Base-by-base conservation (phyloP, 2,888 invertebrate genomes). In the Caenorhabditis doughertyi region DNA sequence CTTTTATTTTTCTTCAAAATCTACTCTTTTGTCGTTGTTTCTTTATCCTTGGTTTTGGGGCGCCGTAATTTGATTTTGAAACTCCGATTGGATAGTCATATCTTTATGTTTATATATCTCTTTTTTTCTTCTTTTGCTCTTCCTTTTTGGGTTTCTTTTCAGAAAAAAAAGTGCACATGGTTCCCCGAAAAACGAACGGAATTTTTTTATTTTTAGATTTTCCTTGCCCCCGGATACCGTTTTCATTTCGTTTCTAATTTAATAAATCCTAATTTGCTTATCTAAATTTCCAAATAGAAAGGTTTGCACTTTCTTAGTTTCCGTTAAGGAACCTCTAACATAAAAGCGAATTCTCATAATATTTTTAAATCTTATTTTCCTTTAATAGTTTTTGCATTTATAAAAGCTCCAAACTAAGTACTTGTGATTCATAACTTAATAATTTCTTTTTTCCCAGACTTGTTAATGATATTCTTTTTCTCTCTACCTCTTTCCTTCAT, bases 1-100 rank as follows among this genome's bases (percentile, higher is more conserved):
- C 44, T 44, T 62, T 62, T 56, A 21, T 11, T 21, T 62, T 16
- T 44, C 44, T 18, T 18, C 3, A 47, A 27, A 44, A 64, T 32
- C n/a, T 18, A 47, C 7, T 44, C 18, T 60, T 29, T 47, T 27
- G 2, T 32, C 18, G n/a, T 47, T 62, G 16, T 49, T 64, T 49
- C 49, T 64, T 65, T 65, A 49, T 65, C 65, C 29, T 65, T 35
- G 65, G 65, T 65, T 65, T 64, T 29, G 49, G 32, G 64, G 64
- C n/a, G n/a, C n/a, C n/a, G n/a, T 64, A 64, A 64, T 64, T 49
- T 49, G 49, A 64, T 64, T 64, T 65, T 23, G 51, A 49, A 51
- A 35, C 49, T 18, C 51, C 51, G 23, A 51, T 65, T 51, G 49
- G 49, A 5, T 7, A n/a, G n/a, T n/a, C n/a, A 35, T 35, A 49